phyloP scores from a whole-genome alignment of 1,140 invertebrate genomes.

The Coelopa frigida region DNA sequence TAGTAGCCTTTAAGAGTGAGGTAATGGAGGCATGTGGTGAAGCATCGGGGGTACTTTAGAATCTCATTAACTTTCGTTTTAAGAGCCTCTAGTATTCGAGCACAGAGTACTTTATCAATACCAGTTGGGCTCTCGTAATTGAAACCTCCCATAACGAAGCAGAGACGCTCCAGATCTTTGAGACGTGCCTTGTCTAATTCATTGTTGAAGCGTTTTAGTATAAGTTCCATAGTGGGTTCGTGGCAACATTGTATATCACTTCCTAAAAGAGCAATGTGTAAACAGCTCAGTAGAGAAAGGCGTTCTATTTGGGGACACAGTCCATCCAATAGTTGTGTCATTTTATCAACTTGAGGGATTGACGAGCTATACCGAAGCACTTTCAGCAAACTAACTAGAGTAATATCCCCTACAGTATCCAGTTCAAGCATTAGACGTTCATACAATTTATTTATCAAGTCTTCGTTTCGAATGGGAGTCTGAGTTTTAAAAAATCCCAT shows the following conservation, averaged over 20 bases:
- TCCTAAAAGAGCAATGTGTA: slow-evolving; percentile 50
- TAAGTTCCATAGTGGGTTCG: slow-evolving; percentile 30
- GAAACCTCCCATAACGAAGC: slow-evolving; percentile 47
- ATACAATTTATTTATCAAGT: slow-evolving; percentile 45
- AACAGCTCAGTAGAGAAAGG: slow-evolving; percentile 43
- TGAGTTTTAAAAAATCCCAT: slow-evolving; percentile 58
- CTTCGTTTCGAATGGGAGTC: slow-evolving; percentile 46
- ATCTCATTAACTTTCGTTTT: slow-evolving; percentile 45
- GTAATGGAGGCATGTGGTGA: slow-evolving; percentile 46
- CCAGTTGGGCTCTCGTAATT: slow-evolving; percentile 43
- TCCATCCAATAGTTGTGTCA: slow-evolving; percentile 32
- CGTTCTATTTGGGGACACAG: slow-evolving; percentile 42
- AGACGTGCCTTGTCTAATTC: slow-evolving; percentile 44
- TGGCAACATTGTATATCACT: slow-evolving; percentile 46
- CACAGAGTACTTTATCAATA: slow-evolving; percentile 41
- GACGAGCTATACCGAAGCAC: slow-evolving; percentile 43
- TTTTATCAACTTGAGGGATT: slow-evolving; percentile 21
- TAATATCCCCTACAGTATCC: slow-evolving; percentile 46
- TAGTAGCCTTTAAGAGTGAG: slow-evolving; percentile 46
- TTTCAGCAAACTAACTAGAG: slow-evolving; percentile 51
- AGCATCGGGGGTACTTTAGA: slow-evolving; percentile 39
- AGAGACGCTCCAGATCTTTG: slow-evolving; percentile 58
- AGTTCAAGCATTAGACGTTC: slow-evolving; percentile 36
- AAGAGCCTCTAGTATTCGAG: slow-evolving; percentile 46
- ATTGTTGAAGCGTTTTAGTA: slow-evolving; percentile 40